These are phyloP conservation scores for Todiramphus saurophagus DNA, from an alignment of 2,113 vertebrate species.

Conservation along the genomic window DNA sequence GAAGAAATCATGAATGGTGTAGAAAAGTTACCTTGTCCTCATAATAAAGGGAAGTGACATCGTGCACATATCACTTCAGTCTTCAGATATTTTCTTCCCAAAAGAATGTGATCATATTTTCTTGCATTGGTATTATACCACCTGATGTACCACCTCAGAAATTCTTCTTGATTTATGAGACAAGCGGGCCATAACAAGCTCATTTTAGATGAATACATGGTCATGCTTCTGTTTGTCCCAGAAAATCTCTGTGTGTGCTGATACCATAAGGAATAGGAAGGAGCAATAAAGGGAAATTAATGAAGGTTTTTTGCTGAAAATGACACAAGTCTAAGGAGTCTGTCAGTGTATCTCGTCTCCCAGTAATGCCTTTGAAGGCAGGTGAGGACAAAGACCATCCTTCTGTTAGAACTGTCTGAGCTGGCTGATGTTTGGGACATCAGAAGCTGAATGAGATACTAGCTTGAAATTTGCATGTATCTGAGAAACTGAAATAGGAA, in stretches of 20 bases:
- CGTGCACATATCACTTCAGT: neutral
- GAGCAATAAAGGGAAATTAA: neutral
- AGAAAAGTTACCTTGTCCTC: neutral
- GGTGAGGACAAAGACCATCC: neutral
- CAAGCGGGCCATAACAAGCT: neutral
- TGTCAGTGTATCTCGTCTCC: neutral
- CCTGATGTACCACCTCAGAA: neutral
- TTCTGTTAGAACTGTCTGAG: neutral
- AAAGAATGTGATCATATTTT: neutral
- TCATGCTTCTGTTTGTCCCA: neutral
- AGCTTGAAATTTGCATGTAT: neutral
- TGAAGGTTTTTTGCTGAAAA: neutral
- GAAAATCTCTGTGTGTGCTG: neutral
- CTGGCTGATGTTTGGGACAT: neutral
- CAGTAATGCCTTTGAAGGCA: neutral
- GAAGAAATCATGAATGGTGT: neutral
- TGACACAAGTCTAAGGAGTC: neutral
- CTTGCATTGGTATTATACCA: neutral
- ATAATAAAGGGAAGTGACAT: neutral
- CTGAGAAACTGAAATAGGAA: neutral
- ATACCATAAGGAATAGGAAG: neutral
- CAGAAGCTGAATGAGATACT: neutral
- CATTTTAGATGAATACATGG: neutral
- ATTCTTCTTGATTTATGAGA: neutral
- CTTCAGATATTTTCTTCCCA: neutral